Base-by-base conservation (phyloP, 2,113 vertebrate genomes). In the Rynchops niger region DNA sequence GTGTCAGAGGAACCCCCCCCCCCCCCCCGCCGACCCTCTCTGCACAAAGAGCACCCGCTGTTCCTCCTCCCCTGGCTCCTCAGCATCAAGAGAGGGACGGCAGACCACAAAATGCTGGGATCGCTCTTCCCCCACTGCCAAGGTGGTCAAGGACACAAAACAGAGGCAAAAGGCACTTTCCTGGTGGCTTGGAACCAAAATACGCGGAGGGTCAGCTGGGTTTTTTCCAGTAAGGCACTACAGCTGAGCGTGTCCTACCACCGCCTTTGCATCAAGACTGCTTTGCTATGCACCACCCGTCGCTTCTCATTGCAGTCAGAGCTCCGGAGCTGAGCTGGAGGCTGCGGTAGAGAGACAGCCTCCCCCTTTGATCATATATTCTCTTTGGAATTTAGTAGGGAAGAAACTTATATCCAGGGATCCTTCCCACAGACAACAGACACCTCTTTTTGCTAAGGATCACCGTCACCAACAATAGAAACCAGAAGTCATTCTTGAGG, bases 51-150 rank as follows among this genome's bases (percentile, higher is more conserved):
- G 10, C 74, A 55, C 3, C 25, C 3, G 0, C 32, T 74, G 29
- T 5, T 52, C 36, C 61, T 79, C 38, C 76, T 76, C 10, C 70
- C 45, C 30, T 3, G 25, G 1, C 53, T 32, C 23, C 40, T 21
- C 22, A 6, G 43, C 16, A 23, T 4, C 43, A 16, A 63, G 38
- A 27, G 32, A 49, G 59, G 78, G 38, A 11, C 2, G 7, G 62
- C 21, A 30, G 58, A 11, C 32, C 47, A 50, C 2, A 0, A 14
- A 21, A 58, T 0, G 6, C 45, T 4, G 2, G 32, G 36, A 58
- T 2, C 1, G 4, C 81, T 43, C 56, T 49, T 29, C 15, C 32
- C 47, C 27, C 49, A 4, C 21, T 8, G 27, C 34, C 12, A 5
- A 16, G 49, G 58, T 12, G 73, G 10, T 0, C 10, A 36, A 59